A percentile compares a stretch with the other conserved stretches of the same genome.
Evolutionary conservation across 2,888 invertebrate genomes (phyloP).

Genomic region (Heliconius hortense): DNA sequence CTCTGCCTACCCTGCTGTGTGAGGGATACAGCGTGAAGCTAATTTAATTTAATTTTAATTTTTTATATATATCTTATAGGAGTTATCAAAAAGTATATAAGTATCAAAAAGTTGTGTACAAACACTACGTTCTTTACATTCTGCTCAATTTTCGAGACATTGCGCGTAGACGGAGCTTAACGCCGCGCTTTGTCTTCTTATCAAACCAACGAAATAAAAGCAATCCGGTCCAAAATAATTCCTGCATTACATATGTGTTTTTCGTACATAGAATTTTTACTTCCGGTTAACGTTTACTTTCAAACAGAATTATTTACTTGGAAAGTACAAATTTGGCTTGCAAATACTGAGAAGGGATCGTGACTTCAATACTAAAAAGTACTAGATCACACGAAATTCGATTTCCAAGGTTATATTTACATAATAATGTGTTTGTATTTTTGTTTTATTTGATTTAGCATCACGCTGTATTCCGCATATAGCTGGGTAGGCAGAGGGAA

Average conservation of each 20-base stretch:
- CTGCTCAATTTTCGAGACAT: not conserved
- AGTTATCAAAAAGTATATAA: too few species aligned
- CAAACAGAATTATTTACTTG: conserved; percentile 32
- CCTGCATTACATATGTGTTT: not conserved
- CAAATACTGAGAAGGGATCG: conserved; percentile 43
- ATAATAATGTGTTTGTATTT: not conserved
- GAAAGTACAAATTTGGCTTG: conserved; percentile 49
- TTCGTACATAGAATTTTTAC: not conserved
- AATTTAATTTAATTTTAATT: too few species aligned
- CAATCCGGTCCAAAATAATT: not conserved
- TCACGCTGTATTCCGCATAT: too few species aligned
- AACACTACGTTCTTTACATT: not conserved
- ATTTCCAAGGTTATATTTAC: not conserved
- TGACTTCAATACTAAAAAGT: conserved; percentile 34
- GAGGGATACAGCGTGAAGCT: too few species aligned
- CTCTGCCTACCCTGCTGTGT: too few species aligned
- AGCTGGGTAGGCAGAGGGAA: too few species aligned
- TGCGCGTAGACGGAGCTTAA: not conserved
- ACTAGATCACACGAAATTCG: conserved; percentile 1
- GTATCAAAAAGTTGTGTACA: too few species aligned
- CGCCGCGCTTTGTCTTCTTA: too few species aligned
- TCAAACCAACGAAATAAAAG: too few species aligned
- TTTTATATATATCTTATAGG: too few species aligned
- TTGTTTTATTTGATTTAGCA: not conserved
- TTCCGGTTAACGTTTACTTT: conserved; percentile 32